Evolutionary conservation across 2,797 vertebrate genomes (phyloP).

Genomic region (Melanotaenia nigrans): DNA sequence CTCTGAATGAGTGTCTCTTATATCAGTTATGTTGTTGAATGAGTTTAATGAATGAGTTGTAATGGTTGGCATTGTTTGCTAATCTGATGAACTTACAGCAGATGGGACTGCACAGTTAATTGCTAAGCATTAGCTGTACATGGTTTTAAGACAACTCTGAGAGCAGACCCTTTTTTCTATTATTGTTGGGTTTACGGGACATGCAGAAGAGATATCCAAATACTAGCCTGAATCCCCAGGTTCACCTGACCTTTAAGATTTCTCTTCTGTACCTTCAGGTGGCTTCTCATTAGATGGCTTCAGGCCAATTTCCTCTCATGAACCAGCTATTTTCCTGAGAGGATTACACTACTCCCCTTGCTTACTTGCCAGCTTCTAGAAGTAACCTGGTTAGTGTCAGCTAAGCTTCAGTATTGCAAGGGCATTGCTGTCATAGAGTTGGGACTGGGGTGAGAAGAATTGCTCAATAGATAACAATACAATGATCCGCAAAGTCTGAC

Average conservation of each 20-base stretch:
- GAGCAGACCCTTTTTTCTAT: background rate
- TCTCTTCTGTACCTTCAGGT: background rate
- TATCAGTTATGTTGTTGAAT: background rate
- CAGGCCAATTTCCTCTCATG: constrained; percentile 15
- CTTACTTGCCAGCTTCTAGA: constrained; percentile 13
- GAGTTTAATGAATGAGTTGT: background rate
- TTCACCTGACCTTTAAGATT: constrained; percentile 14
- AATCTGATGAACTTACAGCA: background rate
- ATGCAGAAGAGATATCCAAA: background rate
- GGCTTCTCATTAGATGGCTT: constrained; percentile 20
- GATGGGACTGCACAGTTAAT: background rate
- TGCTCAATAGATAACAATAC: constrained; percentile 55
- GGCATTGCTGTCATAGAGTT: constrained; percentile 7
- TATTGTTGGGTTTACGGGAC: background rate
- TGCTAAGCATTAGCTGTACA: background rate
- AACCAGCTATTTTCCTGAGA: constrained; percentile 31
- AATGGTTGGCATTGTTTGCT: constrained; percentile 1
- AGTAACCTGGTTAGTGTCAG: constrained; percentile 16
- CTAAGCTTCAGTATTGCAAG: background rate
- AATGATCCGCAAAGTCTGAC: constrained; percentile 53
- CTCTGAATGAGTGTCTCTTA: constrained; percentile 7
- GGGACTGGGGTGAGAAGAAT: constrained; percentile 17
- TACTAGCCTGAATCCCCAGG: background rate
- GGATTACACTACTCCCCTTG: constrained; percentile 17
- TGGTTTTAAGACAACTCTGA: background rate